Base-by-base conservation (phyloP, 1,140 invertebrate species). In the Sminthurides bifidus region DNA sequence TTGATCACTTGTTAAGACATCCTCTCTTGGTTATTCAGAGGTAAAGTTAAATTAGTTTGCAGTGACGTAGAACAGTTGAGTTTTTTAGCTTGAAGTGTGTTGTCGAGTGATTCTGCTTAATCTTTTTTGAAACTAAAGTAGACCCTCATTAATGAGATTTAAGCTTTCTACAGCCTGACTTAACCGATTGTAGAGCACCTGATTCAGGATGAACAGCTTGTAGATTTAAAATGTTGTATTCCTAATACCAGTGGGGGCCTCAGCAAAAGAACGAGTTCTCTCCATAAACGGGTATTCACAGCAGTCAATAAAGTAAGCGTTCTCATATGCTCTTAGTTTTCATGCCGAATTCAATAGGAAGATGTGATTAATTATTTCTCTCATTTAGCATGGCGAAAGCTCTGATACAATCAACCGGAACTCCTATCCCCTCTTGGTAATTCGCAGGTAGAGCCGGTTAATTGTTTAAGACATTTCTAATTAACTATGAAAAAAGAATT, bases 321-420 rank as follows among this genome's bases (percentile, higher is more conserved):
- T 44, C 14, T 29, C 56, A 30, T 41, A 15, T 30, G 45, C 37
- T 17, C 33, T 38, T 8, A 45, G 3, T 50, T 26, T 38, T 54
- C 15, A 46, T 6, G 27, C 54, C 6, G 37, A 6, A 17, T 12
- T 8, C 8, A 6, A 6, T 24, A 38, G 4, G 10, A 5, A 4
- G 8, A 45, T 27, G 10, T 24, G 27, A 8, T 17, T 41, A 23
- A 12, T n/a, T 30, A 24, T 40, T 52, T 12, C 43, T 27, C 8
- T 15, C 56, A 68, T 69, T 21, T 65, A 92, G 87, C 65, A 83
- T 87, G 70, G 88, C 89, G 17, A 90, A 88, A 70, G 82, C 87
- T 71, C 72, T 92, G 66, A 92, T 93, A 92, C 88, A 38, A 93
- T 93, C 57, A 78, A 85, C 64, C 80, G 88, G 67, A 92, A 93